Percentiles rank a stretch among this genome's conserved stretches.
phyloP scores from a whole-genome alignment of 2,888 invertebrate genomes.

The Cylindroiulus punctatus region DNA sequence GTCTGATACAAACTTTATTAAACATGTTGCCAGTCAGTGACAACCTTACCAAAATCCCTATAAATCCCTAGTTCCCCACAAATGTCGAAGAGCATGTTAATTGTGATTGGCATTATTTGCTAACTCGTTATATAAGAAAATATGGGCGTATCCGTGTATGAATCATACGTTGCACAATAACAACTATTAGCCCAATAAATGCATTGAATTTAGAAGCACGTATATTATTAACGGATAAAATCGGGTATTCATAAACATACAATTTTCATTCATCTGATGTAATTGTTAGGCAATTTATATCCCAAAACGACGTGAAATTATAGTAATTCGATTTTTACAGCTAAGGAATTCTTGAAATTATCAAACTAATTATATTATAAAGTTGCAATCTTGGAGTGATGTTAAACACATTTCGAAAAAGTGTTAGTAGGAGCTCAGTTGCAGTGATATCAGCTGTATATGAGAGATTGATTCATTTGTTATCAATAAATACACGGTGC shows the following conservation, averaged over 20 bases:
- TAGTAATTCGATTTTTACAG: neutral
- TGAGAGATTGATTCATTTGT: too few relatives aligned
- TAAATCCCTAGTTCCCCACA: too few relatives aligned
- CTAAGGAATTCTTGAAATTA: neutral
- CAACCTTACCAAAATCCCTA: too few relatives aligned
- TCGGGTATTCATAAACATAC: slow-evolving; percentile 17
- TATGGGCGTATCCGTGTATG: neutral
- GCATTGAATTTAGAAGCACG: neutral
- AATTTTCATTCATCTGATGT: neutral
- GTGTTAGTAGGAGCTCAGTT: too few relatives aligned
- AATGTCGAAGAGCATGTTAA: neutral
- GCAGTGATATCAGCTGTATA: too few relatives aligned
- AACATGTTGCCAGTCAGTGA: too few relatives aligned
- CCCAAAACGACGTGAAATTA: neutral
- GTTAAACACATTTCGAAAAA: too few relatives aligned
- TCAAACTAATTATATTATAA: neutral
- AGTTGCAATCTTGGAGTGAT: neutral
- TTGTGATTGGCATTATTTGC: neutral
- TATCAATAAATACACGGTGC: too few relatives aligned
- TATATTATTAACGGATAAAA: slow-evolving; percentile 14
- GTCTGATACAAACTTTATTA: too few relatives aligned
- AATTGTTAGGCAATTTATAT: neutral
- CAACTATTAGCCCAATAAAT: neutral
- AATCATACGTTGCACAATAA: neutral
- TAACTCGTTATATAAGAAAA: neutral